Conservation (phyloP, 2,113 vertebrate genomes). For the Pristiophorus japonicus region DNA sequence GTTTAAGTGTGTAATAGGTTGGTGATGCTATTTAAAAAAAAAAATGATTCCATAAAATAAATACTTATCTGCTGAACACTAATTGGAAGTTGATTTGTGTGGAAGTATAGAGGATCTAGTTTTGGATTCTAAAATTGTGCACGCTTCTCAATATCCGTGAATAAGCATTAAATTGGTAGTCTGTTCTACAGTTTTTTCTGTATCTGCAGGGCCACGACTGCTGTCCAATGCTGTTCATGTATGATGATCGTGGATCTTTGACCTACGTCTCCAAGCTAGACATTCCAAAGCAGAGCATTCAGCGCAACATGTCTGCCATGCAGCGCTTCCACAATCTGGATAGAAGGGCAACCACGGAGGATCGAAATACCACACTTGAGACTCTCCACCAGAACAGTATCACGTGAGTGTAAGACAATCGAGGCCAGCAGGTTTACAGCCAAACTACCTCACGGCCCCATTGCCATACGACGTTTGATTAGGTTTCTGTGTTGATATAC, state of each 20-base stretch:
- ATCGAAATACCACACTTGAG: constrained; percentile 90
- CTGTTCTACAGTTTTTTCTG: constrained; percentile 1
- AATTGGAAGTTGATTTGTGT: not conserved
- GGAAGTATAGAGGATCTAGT: not conserved
- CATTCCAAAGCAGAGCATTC: constrained; percentile 95
- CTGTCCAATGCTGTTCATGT: constrained; percentile 96
- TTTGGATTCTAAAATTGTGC: not conserved
- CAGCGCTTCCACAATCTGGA: constrained; percentile 99
- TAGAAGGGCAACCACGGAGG: constrained; percentile 91
- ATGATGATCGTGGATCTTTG: constrained; percentile 79
- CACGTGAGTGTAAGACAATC: constrained; percentile 66
- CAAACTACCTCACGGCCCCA: not conserved
- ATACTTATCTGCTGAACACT: not conserved
- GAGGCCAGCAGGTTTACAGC: not conserved
- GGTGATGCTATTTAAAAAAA: no score
- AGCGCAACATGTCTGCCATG: constrained; percentile 97
- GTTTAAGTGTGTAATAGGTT: not conserved
- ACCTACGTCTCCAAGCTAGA: constrained; percentile 91
- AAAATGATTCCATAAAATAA: not conserved
- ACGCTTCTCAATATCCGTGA: not conserved
- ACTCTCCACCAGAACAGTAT: constrained; percentile 98
- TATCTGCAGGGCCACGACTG: constrained; percentile 86
- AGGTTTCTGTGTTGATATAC: not conserved
- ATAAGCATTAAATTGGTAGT: not conserved
- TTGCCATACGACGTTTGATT: not conserved